Evolutionary conservation across 1,140 invertebrate species (phyloP), one percentile per base, ranked within the genome.

Genomic region (Rhagoletis pomonella): DNA sequence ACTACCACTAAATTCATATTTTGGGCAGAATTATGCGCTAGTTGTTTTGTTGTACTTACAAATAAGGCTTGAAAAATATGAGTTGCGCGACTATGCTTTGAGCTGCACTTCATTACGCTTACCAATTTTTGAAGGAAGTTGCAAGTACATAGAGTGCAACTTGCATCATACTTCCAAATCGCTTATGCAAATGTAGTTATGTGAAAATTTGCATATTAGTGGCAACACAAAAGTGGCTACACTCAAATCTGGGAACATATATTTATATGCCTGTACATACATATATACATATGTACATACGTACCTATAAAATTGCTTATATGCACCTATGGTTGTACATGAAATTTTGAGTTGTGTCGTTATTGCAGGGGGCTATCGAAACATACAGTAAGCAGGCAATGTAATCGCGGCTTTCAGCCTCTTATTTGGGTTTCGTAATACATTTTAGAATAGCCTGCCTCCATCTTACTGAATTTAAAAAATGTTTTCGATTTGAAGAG

Each of bases 21-120:
- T 81, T 55, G 2, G 50, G 73, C 47, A 55, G 10, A 7, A 55
- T 55, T 55, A 55, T 55, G 47, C 50, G 50, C 5, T 29, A 47
- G 44, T 19, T 19, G n/a, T 55, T 55, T 55, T 55, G n/a, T 50
- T 81, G n/a, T n/a, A 81, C 47, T 55, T 55, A 81, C 73, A 81
- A 81, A 81, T 81, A 81, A 47, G 73, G 73, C n/a, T 47, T 55
- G 64, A 29, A n/a, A 81, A 81, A 81, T 81, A 81, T 81, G 73
- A 81, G 73, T 81, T 81, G 47, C n/a, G 73, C 73, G 73, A 81
- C 19, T 81, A 55, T 55, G 47, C 73, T 81, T 58, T 42, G 47
- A 81, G 73, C 73, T 81, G 44, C 73, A 81, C 73, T 81, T 81
- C 73, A 81, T 81, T 81, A 81, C 47, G 73, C 73, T 81, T 81